Evolutionary conservation across 2,888 invertebrate species (phyloP).

Genomic region (Blastobasis lacticolella): DNA sequence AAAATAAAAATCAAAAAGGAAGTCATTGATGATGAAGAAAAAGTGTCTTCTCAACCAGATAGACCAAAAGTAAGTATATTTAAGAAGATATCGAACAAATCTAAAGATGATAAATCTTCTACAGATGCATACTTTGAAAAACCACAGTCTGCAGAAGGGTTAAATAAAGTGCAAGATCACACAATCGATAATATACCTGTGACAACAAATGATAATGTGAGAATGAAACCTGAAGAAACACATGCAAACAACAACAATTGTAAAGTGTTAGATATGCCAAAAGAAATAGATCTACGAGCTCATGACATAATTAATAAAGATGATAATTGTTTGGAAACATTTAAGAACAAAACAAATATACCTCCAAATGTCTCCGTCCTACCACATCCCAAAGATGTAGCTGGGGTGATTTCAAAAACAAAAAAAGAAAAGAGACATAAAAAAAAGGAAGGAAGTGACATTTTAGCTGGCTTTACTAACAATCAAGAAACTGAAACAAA

Average conservation of each 20-base stretch:
- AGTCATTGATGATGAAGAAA: constrained; percentile 66
- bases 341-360: constrained; percentile 26
- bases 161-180: constrained; percentile 62
- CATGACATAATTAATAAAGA: constrained; percentile 68
- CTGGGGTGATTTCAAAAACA: constrained; percentile 72
- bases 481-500: constrained; percentile 61
- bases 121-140: constrained; percentile 58
- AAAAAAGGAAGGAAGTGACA: constrained; percentile 62
- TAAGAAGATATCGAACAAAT: constrained; percentile 87
- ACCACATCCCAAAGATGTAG: constrained; percentile 65
- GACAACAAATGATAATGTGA: constrained; percentile 37
- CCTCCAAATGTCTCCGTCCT: constrained; percentile 53
- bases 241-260: constrained; percentile 68
- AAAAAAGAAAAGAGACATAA: constrained; percentile 75
- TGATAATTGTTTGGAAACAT: constrained; percentile 59
- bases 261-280: constrained; percentile 67
- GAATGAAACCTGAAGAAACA: constrained; percentile 50
- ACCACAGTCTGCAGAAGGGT: constrained; percentile 53
- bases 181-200: constrained; percentile 39
- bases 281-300: constrained; percentile 63
- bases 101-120: constrained; percentile 75
- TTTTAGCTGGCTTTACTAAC: constrained; percentile 55
- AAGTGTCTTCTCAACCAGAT: constrained; percentile 85
- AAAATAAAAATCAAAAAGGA: constrained; percentile 68
- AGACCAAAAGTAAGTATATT: constrained; percentile 90